These are phyloP conservation scores for Stenoptilia bipunctidactyla DNA, from an alignment of 2,888 invertebrate genomes.

Conservation along the genomic window DNA sequence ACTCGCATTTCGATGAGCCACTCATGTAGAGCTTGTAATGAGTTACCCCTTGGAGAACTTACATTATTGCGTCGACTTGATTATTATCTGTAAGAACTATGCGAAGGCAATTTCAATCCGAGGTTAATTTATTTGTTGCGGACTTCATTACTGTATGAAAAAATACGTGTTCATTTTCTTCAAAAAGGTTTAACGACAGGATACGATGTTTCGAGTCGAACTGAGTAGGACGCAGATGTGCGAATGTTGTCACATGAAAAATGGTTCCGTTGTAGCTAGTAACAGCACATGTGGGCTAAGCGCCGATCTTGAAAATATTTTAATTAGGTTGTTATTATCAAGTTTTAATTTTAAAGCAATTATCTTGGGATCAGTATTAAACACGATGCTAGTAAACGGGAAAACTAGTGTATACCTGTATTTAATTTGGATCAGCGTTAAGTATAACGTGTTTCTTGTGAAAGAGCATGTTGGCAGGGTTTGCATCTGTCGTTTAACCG, in stretches of 20 bases:
- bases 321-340: too few species aligned
- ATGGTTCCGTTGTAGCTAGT: constrained; percentile 36
- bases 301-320: too few species aligned
- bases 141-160: constrained; percentile 40
- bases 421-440: too few species aligned
- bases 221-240: constrained; percentile 1
- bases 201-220: constrained; percentile 33
- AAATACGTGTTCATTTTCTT: constrained; percentile 41
- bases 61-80: constrained; percentile 33
- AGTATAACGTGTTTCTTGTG: too few species aligned
- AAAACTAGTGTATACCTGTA: too few species aligned
- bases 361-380: too few species aligned
- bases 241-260: constrained; percentile 9
- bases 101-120: constrained; percentile 42
- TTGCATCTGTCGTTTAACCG: too few species aligned
- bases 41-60: constrained; percentile 31
- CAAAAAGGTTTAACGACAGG: constrained; percentile 58
- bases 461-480: too few species aligned
- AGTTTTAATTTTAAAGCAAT: too few species aligned
- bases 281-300: constrained; percentile 35
- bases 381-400: too few species aligned
- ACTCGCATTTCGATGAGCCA: constrained; percentile 65
- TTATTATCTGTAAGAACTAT: constrained; percentile 32
- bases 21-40: constrained; percentile 39
- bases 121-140: constrained; percentile 45